These are phyloP conservation scores for Micoletzkya japonica DNA, from an alignment of 2,888 invertebrate species.

Conservation along the genomic window DNA sequence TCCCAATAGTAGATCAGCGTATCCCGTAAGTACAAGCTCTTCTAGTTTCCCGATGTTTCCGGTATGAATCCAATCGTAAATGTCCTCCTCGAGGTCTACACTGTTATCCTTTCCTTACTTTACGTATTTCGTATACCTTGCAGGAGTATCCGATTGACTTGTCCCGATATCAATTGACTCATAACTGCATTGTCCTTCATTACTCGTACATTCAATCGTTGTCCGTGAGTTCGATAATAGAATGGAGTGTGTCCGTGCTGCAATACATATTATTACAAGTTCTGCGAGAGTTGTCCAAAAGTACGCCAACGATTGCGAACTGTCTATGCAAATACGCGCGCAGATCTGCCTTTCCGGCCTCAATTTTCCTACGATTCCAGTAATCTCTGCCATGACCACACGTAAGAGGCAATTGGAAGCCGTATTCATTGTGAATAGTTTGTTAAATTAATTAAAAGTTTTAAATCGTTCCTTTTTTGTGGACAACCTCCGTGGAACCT, in stretches of 20 bases:
- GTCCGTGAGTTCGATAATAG: conserved; percentile 75
- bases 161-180: conserved; percentile 62
- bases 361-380: too few species aligned
- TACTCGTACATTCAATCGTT: conserved; percentile 73
- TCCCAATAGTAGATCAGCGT: conserved; percentile 78
- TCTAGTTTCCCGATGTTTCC: conserved; percentile 89
- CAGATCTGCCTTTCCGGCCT: too few species aligned
- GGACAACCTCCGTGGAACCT: too few species aligned
- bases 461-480: too few species aligned
- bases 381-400: background rate
- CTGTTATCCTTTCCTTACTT: background rate
- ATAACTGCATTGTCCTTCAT: conserved; percentile 58
- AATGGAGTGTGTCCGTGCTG: conserved; percentile 81
- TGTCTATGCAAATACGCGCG: too few species aligned
- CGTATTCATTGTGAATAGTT: too few species aligned
- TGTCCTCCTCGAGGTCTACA: conserved; percentile 64
- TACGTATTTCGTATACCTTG: conserved; percentile 46
- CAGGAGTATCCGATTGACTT: conserved; percentile 57
- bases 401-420: too few species aligned
- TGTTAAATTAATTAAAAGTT: too few species aligned
- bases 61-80: conserved; percentile 66
- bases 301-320: too few species aligned
- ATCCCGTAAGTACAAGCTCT: conserved; percentile 83
- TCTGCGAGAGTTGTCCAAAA: too few species aligned
- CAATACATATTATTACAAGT: too few species aligned